Evolutionary conservation across 2,797 vertebrate species (phyloP).

Genomic region (Garrulus glandarius): DNA sequence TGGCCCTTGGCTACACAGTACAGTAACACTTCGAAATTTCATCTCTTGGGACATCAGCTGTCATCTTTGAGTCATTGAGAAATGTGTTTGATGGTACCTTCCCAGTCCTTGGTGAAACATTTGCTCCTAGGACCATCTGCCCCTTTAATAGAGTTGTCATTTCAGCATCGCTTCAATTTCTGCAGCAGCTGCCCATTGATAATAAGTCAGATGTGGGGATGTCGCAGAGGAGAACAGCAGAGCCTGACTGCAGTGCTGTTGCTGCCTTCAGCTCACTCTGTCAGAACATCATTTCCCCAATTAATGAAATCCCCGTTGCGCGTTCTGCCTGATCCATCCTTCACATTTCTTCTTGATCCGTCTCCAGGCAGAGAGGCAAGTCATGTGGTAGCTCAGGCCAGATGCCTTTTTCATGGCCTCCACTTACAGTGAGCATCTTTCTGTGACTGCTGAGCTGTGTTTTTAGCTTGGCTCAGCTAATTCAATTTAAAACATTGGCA

Average conservation of each 20-base stretch:
- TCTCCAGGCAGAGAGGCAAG: neutral
- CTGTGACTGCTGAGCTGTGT: neutral
- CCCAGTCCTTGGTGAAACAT: constrained; percentile 28
- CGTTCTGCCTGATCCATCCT: neutral
- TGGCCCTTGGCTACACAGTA: neutral
- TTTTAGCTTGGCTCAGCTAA: neutral
- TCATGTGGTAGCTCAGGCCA: neutral
- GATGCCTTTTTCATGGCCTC: neutral
- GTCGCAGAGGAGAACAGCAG: neutral
- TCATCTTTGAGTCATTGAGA: constrained; percentile 5
- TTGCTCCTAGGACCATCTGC: constrained; percentile 35
- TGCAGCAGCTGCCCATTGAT: constrained; percentile 24
- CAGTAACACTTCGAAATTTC: constrained; percentile 1
- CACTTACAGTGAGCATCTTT: neutral
- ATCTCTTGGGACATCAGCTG: constrained; percentile 14
- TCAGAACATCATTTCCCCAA: neutral
- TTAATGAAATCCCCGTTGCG: neutral
- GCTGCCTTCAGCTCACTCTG: neutral
- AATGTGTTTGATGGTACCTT: constrained; percentile 3
- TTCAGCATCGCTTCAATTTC: neutral
- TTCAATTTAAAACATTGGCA: neutral
- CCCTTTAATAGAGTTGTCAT: constrained; percentile 42
- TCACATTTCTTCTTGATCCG: neutral
- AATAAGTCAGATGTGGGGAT: neutral
- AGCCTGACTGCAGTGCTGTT: neutral